Conservation (phyloP, 23 tunicate genomes). For the Halocynthia roretzi region DNA sequence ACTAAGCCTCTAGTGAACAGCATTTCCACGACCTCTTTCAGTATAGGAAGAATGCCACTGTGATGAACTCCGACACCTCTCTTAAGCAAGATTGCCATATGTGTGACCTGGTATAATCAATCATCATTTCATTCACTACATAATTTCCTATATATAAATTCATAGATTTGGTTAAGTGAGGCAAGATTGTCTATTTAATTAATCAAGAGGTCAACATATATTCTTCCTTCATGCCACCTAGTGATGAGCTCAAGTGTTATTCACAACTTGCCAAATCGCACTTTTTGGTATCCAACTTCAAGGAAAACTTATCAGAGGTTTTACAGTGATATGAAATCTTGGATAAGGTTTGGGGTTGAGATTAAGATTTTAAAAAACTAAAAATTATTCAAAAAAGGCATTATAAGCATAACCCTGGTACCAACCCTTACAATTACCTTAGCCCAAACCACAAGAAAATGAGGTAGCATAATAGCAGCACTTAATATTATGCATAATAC, state of each 20-base stretch:
- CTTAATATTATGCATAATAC: background rate
- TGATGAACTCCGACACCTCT: constrained; percentile 96
- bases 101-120: constrained; percentile 38
- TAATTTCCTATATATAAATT: background rate
- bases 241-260: background rate
- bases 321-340: too few relatives aligned
- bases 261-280: background rate
- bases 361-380: too few relatives aligned
- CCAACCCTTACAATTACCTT: too few relatives aligned
- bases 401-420: too few relatives aligned
- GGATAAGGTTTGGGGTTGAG: too few relatives aligned
- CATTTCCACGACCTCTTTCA: constrained; percentile 95
- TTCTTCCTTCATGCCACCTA: background rate
- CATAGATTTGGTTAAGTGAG: background rate
- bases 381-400: too few relatives aligned
- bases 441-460: too few relatives aligned
- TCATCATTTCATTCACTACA: background rate
- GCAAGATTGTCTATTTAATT: background rate
- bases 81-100: constrained; percentile 44
- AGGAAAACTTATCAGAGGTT: too few relatives aligned
- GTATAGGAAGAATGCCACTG: constrained; percentile 88
- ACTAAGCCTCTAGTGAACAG: constrained; percentile 93
- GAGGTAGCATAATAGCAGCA: too few relatives aligned
- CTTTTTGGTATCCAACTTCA: too few relatives aligned
- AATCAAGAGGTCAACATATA: background rate